Evolutionary conservation across 2,797 vertebrate genomes (phyloP).

Genomic region (Simalia tracyae): DNA sequence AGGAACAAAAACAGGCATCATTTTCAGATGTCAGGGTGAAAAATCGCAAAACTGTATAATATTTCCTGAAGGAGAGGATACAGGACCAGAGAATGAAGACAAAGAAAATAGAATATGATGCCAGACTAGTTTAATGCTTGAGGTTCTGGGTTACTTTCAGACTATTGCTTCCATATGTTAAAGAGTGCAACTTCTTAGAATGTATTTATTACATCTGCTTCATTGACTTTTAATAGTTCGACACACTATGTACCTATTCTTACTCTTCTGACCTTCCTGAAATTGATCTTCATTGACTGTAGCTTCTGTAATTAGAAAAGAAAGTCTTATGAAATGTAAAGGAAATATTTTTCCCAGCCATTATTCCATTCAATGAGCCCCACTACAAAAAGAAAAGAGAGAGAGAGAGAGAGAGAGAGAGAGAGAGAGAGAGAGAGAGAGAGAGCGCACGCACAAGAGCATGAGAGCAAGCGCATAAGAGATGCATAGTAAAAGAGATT

Average conservation of each 20-base stretch:
- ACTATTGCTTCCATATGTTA: background rate
- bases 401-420: background rate
- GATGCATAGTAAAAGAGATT: background rate
- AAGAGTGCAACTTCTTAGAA: rapidly evolving
- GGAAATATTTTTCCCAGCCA: background rate
- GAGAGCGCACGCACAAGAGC: background rate
- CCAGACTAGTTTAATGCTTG: background rate
- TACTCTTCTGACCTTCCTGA: background rate
- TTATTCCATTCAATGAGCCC: background rate
- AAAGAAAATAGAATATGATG: slow-evolving; percentile 9
- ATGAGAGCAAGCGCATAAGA: background rate
- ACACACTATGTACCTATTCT: background rate
- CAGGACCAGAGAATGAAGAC: background rate
- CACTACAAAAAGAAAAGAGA: background rate
- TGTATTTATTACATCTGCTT: background rate
- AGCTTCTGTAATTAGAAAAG: background rate
- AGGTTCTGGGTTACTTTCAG: background rate
- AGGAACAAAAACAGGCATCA: slow-evolving; percentile 13
- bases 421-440: background rate
- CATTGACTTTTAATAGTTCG: background rate
- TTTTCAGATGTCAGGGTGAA: background rate
- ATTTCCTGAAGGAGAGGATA: slow-evolving; percentile 1
- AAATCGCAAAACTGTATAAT: background rate
- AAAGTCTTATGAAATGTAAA: background rate
- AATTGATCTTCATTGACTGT: background rate